Percentiles rank a stretch among this genome's conserved stretches.
These are phyloP conservation scores for Melitaea cinxia DNA, from an alignment of 1,140 invertebrate genomes.

Conservation along the genomic window DNA sequence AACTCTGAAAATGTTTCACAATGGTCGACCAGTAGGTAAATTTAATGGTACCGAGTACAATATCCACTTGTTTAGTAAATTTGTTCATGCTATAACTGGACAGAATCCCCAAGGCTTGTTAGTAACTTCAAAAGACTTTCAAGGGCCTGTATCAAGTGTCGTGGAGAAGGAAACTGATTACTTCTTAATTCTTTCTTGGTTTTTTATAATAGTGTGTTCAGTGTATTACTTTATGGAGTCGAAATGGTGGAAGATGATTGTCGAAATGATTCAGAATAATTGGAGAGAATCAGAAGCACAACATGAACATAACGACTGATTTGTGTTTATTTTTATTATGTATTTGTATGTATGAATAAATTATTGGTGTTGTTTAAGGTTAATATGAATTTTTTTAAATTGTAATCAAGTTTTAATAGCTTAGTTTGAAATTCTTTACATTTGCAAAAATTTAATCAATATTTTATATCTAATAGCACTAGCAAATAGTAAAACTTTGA, in stretches of 20 bases:
- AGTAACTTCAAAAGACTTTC: conserved; percentile 89
- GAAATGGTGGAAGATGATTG: conserved; percentile 89
- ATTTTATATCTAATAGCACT: too few relatives aligned
- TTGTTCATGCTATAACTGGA: conserved; percentile 91
- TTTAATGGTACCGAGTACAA: conserved; percentile 93
- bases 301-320: conserved; percentile 89
- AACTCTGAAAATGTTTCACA: conserved; percentile 95
- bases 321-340: conserved; percentile 18
- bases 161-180: conserved; percentile 90
- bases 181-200: conserved; percentile 91
- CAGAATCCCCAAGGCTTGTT: conserved; percentile 83
- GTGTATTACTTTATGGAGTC: conserved; percentile 91
- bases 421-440: too few relatives aligned
- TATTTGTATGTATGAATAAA: conserved; percentile 27
- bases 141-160: conserved; percentile 89
- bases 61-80: conserved; percentile 90
- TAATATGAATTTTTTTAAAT: not conserved
- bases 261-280: conserved; percentile 92
- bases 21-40: conserved; percentile 92
- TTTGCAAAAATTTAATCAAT: too few relatives aligned
- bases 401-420: too few relatives aligned
- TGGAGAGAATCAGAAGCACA: conserved; percentile 96
- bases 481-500: too few relatives aligned
- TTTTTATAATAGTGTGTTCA: conserved; percentile 90
- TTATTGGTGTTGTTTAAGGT: conserved; percentile 14